These are phyloP conservation scores for Diloba caeruleocephala DNA, from an alignment of 2,888 invertebrate species.

Conservation along the genomic window DNA sequence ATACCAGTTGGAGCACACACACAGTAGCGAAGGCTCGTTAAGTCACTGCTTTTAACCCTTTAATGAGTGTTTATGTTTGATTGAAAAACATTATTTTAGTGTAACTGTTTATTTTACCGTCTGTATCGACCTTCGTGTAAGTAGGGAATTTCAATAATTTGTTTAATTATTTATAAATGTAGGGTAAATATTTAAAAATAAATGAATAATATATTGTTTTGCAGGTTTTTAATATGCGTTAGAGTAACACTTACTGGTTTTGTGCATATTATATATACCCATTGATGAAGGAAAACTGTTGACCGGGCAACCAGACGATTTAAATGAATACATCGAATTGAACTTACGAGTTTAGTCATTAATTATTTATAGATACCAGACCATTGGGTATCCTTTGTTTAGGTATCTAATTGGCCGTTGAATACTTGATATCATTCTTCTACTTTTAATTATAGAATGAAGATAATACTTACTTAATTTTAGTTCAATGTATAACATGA, in stretches of 20 bases:
- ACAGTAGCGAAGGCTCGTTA: conserved; percentile 77
- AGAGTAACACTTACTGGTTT: conserved; percentile 16
- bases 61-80: conserved; percentile 76
- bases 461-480: conserved; percentile 9
- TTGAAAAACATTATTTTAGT: conserved; percentile 68
- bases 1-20: conserved; percentile 69
- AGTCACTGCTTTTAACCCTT: conserved; percentile 78
- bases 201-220: conserved; percentile 31
- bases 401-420: conserved; percentile 37
- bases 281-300: conserved; percentile 29
- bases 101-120: conserved; percentile 65
- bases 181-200: conserved; percentile 36
- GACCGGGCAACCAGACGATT: background rate
- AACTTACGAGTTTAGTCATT: conserved; percentile 34
- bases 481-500: background rate
- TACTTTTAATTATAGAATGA: conserved; percentile 28
- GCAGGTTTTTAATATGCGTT: conserved; percentile 22
- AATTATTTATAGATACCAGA: conserved; percentile 34
- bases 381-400: conserved; percentile 32
- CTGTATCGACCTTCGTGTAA: conserved; percentile 46
- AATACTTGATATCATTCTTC: conserved; percentile 27
- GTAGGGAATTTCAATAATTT: conserved; percentile 55
- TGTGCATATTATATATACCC: conserved; percentile 20
- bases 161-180: conserved; percentile 51
- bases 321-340: conserved; percentile 31